Percentiles rank a stretch among this genome's conserved stretches.
These are phyloP conservation scores for Operophtera brumata DNA, from an alignment of 2,888 invertebrate species.

Conservation along the genomic window DNA sequence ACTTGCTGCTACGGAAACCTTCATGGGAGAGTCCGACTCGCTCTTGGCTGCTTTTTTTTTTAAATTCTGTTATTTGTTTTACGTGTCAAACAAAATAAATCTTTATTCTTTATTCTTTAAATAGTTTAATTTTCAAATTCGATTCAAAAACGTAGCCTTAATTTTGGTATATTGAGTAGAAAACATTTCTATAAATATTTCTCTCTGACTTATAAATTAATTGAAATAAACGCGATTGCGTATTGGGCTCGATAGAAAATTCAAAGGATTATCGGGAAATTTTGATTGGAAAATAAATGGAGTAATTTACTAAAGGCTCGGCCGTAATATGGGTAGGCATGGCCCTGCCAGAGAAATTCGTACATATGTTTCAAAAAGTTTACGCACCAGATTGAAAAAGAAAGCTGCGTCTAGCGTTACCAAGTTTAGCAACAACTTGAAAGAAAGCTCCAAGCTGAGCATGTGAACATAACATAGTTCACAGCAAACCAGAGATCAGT, in stretches of 20 bases:
- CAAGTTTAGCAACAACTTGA: neutral
- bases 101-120: too few relatives aligned
- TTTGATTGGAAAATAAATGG: constrained; percentile 31
- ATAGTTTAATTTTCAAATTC: neutral
- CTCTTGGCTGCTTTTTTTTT: too few relatives aligned
- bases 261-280: constrained; percentile 30
- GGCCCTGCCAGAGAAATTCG: neutral
- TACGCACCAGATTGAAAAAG: neutral
- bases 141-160: neutral
- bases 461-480: too few relatives aligned
- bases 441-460: too few relatives aligned
- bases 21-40: too few relatives aligned
- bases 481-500: too few relatives aligned
- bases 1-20: too few relatives aligned
- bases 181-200: neutral
- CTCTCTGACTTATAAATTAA: constrained; percentile 16
- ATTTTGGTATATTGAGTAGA: too few relatives aligned
- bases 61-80: too few relatives aligned
- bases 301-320: constrained; percentile 13
- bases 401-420: neutral
- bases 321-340: neutral
- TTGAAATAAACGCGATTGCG: constrained; percentile 28
- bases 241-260: constrained; percentile 27
- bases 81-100: too few relatives aligned
- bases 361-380: neutral